Evolutionary conservation across 2,797 vertebrate species (phyloP).

Genomic region (Amazonetta brasiliensis): DNA sequence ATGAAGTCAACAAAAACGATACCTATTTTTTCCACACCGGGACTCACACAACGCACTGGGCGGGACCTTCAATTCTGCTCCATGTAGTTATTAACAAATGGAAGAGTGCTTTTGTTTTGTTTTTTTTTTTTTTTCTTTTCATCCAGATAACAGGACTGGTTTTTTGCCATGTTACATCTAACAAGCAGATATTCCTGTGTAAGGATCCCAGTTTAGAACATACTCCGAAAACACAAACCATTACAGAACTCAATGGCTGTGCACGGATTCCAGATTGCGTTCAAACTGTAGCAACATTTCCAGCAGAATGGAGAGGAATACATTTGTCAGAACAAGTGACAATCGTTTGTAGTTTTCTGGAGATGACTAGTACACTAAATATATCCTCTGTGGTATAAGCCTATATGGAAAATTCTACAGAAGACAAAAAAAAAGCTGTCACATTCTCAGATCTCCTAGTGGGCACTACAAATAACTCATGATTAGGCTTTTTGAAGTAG

Average conservation of each 20-base stretch:
- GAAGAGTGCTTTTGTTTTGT: not conserved
- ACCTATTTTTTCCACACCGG: constrained; percentile 5
- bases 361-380: constrained; percentile 1
- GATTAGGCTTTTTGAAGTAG: constrained; percentile 31
- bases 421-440: not conserved
- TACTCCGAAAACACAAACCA: constrained; percentile 6
- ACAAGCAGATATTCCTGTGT: not conserved
- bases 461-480: not conserved
- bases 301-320: not conserved
- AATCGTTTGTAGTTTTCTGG: constrained; percentile 7
- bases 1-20: constrained; percentile 63
- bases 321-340: not conserved
- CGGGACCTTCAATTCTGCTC: constrained; percentile 61
- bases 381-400: not conserved
- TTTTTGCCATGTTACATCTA: not conserved
- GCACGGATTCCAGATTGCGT: not conserved
- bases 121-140: constrained; percentile 25
- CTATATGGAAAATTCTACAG: not conserved
- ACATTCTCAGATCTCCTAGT: not conserved
- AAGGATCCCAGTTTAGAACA: not conserved
- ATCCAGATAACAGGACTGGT: constrained; percentile 10
- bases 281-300: not conserved
- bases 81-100: not conserved
- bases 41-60: constrained; percentile 51
- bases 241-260: not conserved